Evolutionary conservation across 2,113 vertebrate genomes (phyloP).

Genomic region (Reinhardtius hippoglossoides): DNA sequence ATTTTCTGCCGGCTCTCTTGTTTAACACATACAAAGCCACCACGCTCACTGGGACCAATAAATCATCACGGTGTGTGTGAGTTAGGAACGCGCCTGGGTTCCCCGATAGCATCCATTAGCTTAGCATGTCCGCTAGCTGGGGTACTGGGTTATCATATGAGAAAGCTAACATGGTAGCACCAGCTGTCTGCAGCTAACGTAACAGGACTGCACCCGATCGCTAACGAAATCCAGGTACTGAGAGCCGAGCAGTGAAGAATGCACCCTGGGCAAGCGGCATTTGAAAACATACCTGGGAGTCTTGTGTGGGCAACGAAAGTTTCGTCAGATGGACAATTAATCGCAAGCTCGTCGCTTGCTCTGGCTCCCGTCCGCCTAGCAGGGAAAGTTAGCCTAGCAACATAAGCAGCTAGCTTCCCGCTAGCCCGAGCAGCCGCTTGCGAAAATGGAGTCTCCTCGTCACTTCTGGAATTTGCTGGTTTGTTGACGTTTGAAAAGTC

Average conservation of each 20-base stretch:
- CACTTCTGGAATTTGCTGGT: slow-evolving; percentile 46
- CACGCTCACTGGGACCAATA: neutral
- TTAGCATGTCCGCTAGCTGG: slow-evolving; percentile 32
- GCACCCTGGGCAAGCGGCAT: neutral
- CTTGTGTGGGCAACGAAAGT: slow-evolving; percentile 71
- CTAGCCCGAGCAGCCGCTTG: slow-evolving; percentile 31
- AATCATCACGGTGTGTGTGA: neutral
- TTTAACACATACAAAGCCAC: neutral
- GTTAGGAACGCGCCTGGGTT: slow-evolving; percentile 6
- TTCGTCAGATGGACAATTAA: slow-evolving; percentile 49
- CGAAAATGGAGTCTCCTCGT: slow-evolving; percentile 66
- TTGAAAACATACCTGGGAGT: slow-evolving; percentile 74
- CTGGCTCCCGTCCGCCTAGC: slow-evolving; percentile 27
- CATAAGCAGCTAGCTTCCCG: slow-evolving; percentile 55
- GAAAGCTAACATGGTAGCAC: slow-evolving; percentile 31
- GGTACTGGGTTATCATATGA: neutral
- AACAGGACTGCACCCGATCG: slow-evolving; percentile 13
- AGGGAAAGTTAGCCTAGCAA: slow-evolving; percentile 69
- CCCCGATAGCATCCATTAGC: slow-evolving; percentile 27
- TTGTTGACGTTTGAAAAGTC: neutral
- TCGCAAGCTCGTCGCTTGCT: slow-evolving; percentile 43
- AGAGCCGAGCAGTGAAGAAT: fast-evolving
- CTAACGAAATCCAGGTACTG: neutral
- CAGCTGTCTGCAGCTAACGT: slow-evolving; percentile 41
- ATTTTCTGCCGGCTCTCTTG: neutral